Evolutionary conservation across 2,797 vertebrate genomes (phyloP), one percentile per base, ranked within the genome.

Genomic region (Mus spretus): DNA sequence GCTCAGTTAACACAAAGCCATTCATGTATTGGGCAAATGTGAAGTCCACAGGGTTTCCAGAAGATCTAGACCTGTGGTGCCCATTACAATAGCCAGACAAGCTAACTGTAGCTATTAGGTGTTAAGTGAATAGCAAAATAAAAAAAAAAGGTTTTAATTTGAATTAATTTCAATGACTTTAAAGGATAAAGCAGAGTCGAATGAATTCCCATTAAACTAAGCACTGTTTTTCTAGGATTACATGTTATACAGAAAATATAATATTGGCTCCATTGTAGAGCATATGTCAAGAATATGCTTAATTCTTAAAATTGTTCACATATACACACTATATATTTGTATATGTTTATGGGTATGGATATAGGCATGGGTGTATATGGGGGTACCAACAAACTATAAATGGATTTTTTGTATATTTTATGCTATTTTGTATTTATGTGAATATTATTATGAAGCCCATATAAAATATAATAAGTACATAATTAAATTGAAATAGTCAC

Each of bases 111-210:
- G 13, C 55, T 84, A 31, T 12, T 44, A 17, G 50, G 14, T 81
- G 24, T 61, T 74, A 84, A 70, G 15, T 89, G 28, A 87, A 40
- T 22, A 53, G 63, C 17, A 14, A 15, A 89, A 89, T 34, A 3
- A 93, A 24, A 91, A 84, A 81, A 24, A 20, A 2, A 57, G 90
- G 28, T 81, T 88, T 81, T 34, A 22, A 81, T 89, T n/a, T 85
- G 4, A 74, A 72, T 84, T 57, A 40, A 78, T 88, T 82, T 80
- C 77, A 94, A 85, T 40, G 19, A 90, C 84, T 83, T 84, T 91
- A 57, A 91, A 91, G 37, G 63, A 47, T 34, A 19, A 96, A 91
- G 40, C 28, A 78, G 34, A 74, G 7, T 67, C 63, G 79, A 90
- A 28, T 31, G 20, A 47, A 12, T 75, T 40, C 77, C 67, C 92